Base-by-base conservation (phyloP, 2,113 vertebrate species). In the Anarrhichthys ocellatus region DNA sequence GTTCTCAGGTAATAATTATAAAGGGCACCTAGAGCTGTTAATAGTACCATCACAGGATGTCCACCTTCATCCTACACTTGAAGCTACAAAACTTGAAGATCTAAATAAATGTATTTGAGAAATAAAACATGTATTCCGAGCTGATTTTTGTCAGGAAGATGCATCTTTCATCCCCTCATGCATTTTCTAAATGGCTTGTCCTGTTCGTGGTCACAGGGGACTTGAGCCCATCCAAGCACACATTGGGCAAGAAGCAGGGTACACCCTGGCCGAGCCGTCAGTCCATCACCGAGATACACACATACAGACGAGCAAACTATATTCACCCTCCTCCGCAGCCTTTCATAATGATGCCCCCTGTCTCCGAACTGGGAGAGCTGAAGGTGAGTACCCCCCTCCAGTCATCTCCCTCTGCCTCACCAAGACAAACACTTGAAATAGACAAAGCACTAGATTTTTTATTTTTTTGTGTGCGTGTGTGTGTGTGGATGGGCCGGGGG, bases 341-440 rank as follows among this genome's bases (percentile, higher is more conserved):
- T 76, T 65, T 81, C 88, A 83, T 92, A 93, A 94, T 93, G 87
- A 93, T 89, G 77, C 85, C 91, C 84, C 86, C 76, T 82, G 91
- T 85, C 90, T 93, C 87, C 80, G 84, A 78, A 89, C 80, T 83
- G 76, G 88, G 87, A 88, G 84, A 90, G 87, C 84, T 92, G 91
- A 92, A 93, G 91, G 92, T 91, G 91, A 93, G 89, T 87, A 78
- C 76, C 81, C 78, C 90, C 92, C 91, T 91, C 87, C 85, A 90
- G 92, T 89, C 90, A 91, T 92, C 88, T 91, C 83, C 78, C 81
- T 85, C 85, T 76, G 78, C 78, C 84, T 83, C 88, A 87, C 83
- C 79, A 76, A 89, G 89, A 89, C 77, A 90, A 85, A 83, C 87
- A 87, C 84, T 86, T 89, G 88, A 84, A 93, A 91, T 84, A 91